Evolutionary conservation across 2,113 vertebrate genomes (phyloP).

Genomic region (Zosterops lateralis): DNA sequence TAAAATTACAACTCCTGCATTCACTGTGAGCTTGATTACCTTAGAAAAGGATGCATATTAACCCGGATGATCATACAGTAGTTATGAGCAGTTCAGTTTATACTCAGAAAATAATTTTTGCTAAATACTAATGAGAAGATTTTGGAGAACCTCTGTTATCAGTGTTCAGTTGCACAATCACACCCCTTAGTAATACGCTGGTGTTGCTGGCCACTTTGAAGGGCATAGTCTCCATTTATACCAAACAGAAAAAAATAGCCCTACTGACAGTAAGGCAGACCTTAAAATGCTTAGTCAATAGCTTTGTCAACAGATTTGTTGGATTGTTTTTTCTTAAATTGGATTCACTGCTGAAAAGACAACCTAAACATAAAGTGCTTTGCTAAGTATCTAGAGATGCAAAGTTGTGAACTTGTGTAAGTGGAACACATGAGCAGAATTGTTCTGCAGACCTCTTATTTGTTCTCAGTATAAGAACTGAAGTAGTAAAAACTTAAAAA

Average conservation of each 20-base stretch:
- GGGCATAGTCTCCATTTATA: neutral
- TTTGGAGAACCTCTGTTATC: neutral
- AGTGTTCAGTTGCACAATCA: neutral
- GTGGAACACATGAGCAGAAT: neutral
- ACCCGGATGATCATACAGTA: neutral
- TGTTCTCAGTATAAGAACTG: neutral
- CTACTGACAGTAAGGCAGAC: neutral
- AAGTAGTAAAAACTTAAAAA: neutral
- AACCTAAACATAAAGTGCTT: neutral
- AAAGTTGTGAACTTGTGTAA: neutral
- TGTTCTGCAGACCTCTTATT: fast-evolving
- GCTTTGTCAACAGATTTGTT: neutral
- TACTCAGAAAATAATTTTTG: neutral
- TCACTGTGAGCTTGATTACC: neutral
- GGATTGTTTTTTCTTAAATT: neutral
- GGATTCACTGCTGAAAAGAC: neutral
- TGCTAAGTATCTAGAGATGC: neutral
- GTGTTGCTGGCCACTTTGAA: neutral
- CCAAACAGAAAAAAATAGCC: neutral
- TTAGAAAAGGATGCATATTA: neutral
- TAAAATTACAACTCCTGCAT: neutral
- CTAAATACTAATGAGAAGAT: neutral
- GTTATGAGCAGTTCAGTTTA: neutral
- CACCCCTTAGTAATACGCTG: neutral
- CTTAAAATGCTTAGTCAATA: neutral